Percentiles rank a stretch among this genome's conserved stretches.
Evolutionary conservation across 2,797 vertebrate species (phyloP).

Genomic region (Silurus aristotelis): DNA sequence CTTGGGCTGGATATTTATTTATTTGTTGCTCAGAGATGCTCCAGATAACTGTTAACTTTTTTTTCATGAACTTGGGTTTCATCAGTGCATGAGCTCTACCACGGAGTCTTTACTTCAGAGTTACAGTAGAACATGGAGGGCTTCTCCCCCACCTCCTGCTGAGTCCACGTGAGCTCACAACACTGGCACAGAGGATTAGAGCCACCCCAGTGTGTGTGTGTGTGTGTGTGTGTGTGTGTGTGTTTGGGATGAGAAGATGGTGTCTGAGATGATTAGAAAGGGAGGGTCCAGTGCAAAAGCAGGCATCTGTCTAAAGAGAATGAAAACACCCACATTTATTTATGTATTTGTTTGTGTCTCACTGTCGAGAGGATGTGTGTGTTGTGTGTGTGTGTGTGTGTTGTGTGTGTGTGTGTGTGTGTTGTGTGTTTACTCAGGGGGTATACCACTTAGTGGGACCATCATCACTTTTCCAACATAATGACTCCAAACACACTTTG

Average conservation of each 20-base stretch:
- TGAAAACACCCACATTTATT: neutral
- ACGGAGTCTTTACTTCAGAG: neutral
- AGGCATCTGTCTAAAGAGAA: neutral
- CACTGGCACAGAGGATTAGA: slow-evolving; percentile 72
- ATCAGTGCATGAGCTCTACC: neutral
- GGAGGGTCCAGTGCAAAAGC: slow-evolving; percentile 24
- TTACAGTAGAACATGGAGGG: slow-evolving; percentile 31
- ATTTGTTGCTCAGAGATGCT: neutral
- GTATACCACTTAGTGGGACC: too few species aligned
- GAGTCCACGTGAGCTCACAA: slow-evolving; percentile 74
- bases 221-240: slow-evolving; percentile 43
- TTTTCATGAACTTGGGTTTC: neutral
- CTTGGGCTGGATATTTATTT: too few species aligned
- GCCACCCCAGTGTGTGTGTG: slow-evolving; percentile 69
- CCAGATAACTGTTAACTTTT: neutral
- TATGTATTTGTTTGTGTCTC: neutral
- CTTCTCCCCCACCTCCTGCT: slow-evolving; percentile 15
- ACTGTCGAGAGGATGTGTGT: neutral
- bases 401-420: neutral
- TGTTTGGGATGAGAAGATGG: slow-evolving; percentile 61
- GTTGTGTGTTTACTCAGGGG: too few species aligned
- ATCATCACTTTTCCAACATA: too few species aligned
- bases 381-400: neutral
- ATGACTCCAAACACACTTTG: too few species aligned
- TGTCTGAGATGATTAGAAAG: slow-evolving; percentile 28